These are phyloP conservation scores for Polymixis flavicincta DNA, from an alignment of 2,888 invertebrate species.

Conservation along the genomic window DNA sequence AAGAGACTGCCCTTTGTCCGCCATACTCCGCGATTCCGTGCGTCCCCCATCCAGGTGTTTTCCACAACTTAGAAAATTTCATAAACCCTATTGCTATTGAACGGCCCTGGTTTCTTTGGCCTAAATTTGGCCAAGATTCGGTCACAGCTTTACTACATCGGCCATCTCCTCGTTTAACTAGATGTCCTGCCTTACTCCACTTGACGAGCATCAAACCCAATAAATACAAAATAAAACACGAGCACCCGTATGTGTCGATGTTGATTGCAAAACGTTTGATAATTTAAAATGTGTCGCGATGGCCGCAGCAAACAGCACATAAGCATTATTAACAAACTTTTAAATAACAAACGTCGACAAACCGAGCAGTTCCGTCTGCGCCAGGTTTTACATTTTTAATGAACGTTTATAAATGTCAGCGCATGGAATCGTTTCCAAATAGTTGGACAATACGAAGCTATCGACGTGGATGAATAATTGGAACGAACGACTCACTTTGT, in stretches of 20 bases:
- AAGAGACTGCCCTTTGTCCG: background rate
- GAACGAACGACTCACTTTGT: conserved; percentile 28
- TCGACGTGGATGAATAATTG: conserved; percentile 49
- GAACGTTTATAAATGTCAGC: conserved; percentile 29
- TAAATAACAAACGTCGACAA: conserved; percentile 42
- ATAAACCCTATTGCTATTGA: background rate
- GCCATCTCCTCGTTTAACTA: background rate
- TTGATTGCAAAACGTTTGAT: conserved; percentile 51
- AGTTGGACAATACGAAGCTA: conserved; percentile 30
- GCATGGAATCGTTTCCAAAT: conserved; percentile 37
- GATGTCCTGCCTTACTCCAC: background rate
- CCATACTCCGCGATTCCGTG: background rate
- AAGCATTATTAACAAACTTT: conserved; percentile 52
- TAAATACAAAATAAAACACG: conserved; percentile 31
- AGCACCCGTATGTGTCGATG: conserved; percentile 26
- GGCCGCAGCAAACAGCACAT: conserved; percentile 11
- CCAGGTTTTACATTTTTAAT: conserved; percentile 43
- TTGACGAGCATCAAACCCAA: background rate
- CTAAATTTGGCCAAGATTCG: background rate
- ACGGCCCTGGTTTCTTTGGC: background rate
- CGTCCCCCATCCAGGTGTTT: background rate
- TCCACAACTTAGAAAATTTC: background rate
- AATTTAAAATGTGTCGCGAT: conserved; percentile 46
- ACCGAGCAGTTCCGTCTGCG: conserved; percentile 23
- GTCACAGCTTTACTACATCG: background rate